Base-by-base conservation (phyloP, 2,113 vertebrate genomes). In the Agelaius tricolor region DNA sequence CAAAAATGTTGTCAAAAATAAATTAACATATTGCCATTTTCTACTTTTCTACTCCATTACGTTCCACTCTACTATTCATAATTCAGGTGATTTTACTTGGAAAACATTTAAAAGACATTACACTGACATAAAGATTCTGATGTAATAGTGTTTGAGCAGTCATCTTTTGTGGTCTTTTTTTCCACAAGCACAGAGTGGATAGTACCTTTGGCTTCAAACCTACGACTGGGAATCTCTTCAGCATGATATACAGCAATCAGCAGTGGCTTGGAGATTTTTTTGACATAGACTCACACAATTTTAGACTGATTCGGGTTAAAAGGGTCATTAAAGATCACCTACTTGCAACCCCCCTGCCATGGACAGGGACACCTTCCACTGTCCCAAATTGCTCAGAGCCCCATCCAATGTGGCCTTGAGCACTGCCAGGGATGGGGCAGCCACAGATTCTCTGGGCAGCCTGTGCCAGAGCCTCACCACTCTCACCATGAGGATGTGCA, bases 1-100 rank as follows among this genome's bases (percentile, higher is more conserved):
- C 27, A 76, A 88, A 93, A 89, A 71, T 43, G 62, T 62, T 69
- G 19, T 51, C 4, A 93, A 89, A 89, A 95, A 81, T 76, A 62
- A 92, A 90, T 87, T 44, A 92, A 35, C 1, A 4, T 54, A 35
- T 78, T 83, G 17, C 6, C 35, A 73, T 85, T 78, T 76, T 35
- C 68, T 63, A 43, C 41, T 46, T 85, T 83, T 80, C 57, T 61
- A 23, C 63, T 80, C 11, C 89, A 12, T 78, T 94, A 43, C 11
- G 19, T 52, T 16, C 28, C 47, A 73, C 82, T 85, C 55, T 79
- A 73, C 47, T 41, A 52, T 54, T 73, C 39, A 72, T 73, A 78
- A 65, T 49, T 68, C 39, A 93, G 46, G n/a, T 91, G 27, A 62
- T 95, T 87, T 89, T 51, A 93, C 57, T n/a, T 84, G 28, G 23